Conservation (phyloP, 2,113 vertebrate species). For the Silurus meridionalis region DNA sequence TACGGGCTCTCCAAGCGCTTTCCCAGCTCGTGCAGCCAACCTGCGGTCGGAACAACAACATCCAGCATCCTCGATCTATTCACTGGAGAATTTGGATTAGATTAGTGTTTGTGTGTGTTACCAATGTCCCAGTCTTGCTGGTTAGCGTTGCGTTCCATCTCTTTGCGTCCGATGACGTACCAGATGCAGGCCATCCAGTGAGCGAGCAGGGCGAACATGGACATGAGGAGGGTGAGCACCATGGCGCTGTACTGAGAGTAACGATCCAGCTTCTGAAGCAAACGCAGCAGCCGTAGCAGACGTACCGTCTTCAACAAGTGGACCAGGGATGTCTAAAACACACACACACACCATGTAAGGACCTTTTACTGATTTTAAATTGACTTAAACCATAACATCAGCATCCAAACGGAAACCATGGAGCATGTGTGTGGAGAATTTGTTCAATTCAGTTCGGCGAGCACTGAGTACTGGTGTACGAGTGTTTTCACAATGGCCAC, state of each 20-base stretch:
- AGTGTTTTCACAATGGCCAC: too few relatives aligned
- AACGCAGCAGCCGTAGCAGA: slow-evolving; percentile 82
- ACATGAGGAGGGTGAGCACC: slow-evolving; percentile 91
- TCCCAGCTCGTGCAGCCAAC: slow-evolving; percentile 93
- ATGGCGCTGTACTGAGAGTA: slow-evolving; percentile 92
- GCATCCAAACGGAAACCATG: not conserved
- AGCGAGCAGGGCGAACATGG: slow-evolving; percentile 86
- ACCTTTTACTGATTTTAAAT: not conserved
- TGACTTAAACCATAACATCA: not conserved
- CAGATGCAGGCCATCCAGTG: slow-evolving; percentile 95
- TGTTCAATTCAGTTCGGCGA: not conserved
- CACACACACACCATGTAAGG: not conserved
- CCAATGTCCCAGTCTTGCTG: slow-evolving; percentile 87
- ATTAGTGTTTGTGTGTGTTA: slow-evolving; percentile 65
- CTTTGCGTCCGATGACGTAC: slow-evolving; percentile 85
- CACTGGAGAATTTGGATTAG: not conserved
- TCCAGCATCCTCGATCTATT: not conserved
- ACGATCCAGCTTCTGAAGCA: slow-evolving; percentile 89
- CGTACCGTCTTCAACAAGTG: slow-evolving; percentile 86
- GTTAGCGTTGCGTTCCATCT: slow-evolving; percentile 79
- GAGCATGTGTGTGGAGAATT: not conserved
- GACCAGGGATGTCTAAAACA: slow-evolving; percentile 76
- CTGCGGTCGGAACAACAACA: slow-evolving; percentile 61
- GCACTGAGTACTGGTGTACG: not conserved
- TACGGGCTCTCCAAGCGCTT: slow-evolving; percentile 91